Conservation (phyloP, 2,113 vertebrate genomes). For the Hystrix brachyura region DNA sequence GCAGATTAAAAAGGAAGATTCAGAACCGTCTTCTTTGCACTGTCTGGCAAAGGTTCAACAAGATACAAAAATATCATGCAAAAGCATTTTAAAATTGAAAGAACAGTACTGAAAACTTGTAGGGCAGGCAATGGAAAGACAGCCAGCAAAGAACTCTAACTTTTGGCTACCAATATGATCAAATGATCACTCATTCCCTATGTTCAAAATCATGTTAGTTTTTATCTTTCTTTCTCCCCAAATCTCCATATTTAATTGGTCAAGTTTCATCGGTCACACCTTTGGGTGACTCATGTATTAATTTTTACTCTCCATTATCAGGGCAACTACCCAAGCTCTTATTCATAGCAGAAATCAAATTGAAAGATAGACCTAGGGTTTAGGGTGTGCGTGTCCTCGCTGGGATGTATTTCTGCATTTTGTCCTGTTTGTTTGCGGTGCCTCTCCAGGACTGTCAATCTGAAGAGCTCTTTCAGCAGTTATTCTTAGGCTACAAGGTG, state of each 20-base stretch:
- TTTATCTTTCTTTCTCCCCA: neutral
- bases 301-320: neutral
- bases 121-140: neutral
- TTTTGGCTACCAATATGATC: neutral
- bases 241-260: neutral
- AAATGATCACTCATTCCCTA: neutral
- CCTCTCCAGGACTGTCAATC: neutral
- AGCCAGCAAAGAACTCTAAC: neutral
- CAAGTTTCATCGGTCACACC: neutral
- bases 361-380: neutral
- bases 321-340: neutral
- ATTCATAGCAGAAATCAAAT: neutral
- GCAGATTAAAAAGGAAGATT: neutral
- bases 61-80: neutral
- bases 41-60: neutral
- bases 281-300: neutral
- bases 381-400: neutral
- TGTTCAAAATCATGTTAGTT: neutral
- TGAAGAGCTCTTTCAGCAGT: conserved; percentile 26
- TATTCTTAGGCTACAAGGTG: neutral
- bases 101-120: neutral
- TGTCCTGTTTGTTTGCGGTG: neutral
- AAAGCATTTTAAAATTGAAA: neutral
- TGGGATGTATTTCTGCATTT: neutral
- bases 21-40: neutral